Base-by-base conservation (phyloP, 2,888 invertebrate genomes). In the Phragmatobia fuliginosa region DNA sequence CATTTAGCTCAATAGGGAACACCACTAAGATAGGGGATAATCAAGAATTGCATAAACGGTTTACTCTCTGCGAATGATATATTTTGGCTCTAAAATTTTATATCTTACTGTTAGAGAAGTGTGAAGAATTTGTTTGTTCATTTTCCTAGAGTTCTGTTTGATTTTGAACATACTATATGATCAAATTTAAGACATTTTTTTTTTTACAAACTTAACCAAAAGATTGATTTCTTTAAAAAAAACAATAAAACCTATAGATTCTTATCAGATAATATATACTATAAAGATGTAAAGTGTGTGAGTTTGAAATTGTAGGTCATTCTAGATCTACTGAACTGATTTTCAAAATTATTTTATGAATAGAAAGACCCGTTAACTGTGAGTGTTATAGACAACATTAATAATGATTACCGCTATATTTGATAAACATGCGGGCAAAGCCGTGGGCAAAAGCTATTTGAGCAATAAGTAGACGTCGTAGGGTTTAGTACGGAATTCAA, bases 1-100 rank as follows among this genome's bases (percentile, higher is more conserved):
- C 75, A 70, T 81, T 76, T 80, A 78, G 71, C 38, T 60, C 63
- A 76, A 79, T 81, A 68, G 83, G 85, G 82, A 80, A 75, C 33
- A 67, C 45, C 52, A 61, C 69, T 74, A 79, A 75, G 79, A 79
- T 64, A 75, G 73, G 75, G 76, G 73, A 56, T 69, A 70, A 68
- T 76, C 70, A 74, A 77, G 67, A 73, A 77, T 77, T 77, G 65
- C 61, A 77, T 77, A 68, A 62, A 11, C 18, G 63, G 52, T 36
- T 72, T 73, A 66, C 66, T 71, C 25, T 66, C n/a, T 25, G 21
- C 28, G 18, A 10, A 62, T 60, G n/a, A n/a, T n/a, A n/a, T n/a
- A n/a, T n/a, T n/a, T n/a, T n/a, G n/a, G n/a, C n/a, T n/a, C n/a
- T n/a, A 33, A 52, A 33, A 52, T 1, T 33, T 18, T 0, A 33